Base-by-base conservation (phyloP, 2,888 invertebrate species). In the Dexiosoma caninum region DNA sequence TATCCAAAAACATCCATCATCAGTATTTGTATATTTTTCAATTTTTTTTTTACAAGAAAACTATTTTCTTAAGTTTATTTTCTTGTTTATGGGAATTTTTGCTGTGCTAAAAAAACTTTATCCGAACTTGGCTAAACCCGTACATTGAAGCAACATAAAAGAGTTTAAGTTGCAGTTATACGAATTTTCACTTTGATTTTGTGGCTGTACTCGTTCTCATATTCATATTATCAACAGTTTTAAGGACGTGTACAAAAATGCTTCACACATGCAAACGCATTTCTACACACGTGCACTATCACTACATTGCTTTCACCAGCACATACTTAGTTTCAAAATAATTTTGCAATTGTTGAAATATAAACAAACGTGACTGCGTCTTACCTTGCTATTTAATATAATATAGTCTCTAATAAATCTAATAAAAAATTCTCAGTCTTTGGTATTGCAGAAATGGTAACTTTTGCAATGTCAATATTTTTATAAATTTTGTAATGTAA, bases 201-300 rank as follows among this genome's bases (percentile, higher is more conserved):
- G 62, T 72, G 9, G 46, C 37, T 37, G 19, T 75, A 16, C 32
- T 42, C 53, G 2, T 30, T 27, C 46, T 57, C 27, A 27, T 5
- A 37, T 14, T 37, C 5, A 23, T 46, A 5, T 62, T 32, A 27
- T 37, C n/a, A 14, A n/a, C n/a, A n/a, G 27, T 55, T 9, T 1
- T 55, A 23, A 44, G 32, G 3, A 44, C 44, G 37, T 49, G 14
- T 23, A 14, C 53, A 30, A 66, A 67, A 60, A 76, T 67, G 46
- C 60, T 67, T 55, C 42, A 32, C 60, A 40, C 53, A 71, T 62
- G 40, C 35, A 64, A 46, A 71, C 53, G 40, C 35, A 64, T 35
- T 60, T 35, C n/a, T 23, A 76, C 60, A 76, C 60, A 80, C 53
- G 79, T 75, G 75, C n/a, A 75, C 64, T 21, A 37, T 23, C 23